Base-by-base conservation (phyloP, 1,140 invertebrate genomes). In the Musca vetustissima region DNA sequence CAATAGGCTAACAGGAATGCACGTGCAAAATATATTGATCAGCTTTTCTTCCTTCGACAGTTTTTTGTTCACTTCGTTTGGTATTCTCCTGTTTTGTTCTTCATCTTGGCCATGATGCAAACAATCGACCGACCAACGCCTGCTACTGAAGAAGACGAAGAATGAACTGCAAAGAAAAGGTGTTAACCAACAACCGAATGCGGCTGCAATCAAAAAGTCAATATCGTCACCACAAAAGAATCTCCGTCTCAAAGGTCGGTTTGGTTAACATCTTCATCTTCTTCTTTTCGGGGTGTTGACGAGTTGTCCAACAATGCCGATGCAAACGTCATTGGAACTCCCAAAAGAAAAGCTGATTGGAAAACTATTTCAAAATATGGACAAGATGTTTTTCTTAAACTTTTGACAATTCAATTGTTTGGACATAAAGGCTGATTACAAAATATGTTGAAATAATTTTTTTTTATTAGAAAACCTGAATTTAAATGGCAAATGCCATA, bases 131-230 rank as follows among this genome's bases (percentile, higher is more conserved):
- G 13, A 55, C 28, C 14, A 59, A 52, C 49, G 49, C 49, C 17
- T 52, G 9, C n/a, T 21, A 52, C 21, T 21, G 17, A 19, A 22
- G 49, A 9, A 52, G 28, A 21, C 14, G 24, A 59, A 28, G 28
- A 57, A 15, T n/a, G 28, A 57, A 17, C 13, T 28, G 15, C n/a
- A 32, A 32, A 59, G n/a, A 59, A 59, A 59, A 59, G 55, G 55
- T 59, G 55, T 59, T 28, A 59, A 59, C 55, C 55, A 52, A 52
- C 49, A 59, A 59, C 55, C 14, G 28, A 28, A 28, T 59, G 55
- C 55, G 55, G 55, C 55, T n/a, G n/a, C 24, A 59, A 59, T 59
- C 55, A 59, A 59, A 59, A 59, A 59, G 55, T 59, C 55, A 59
- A 59, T 59, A 25, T 59, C 55, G 24, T 28, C 22, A 17, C 25